Evolutionary conservation across 2,888 invertebrate species (phyloP).

Genomic region (Drosophila conformis): DNA sequence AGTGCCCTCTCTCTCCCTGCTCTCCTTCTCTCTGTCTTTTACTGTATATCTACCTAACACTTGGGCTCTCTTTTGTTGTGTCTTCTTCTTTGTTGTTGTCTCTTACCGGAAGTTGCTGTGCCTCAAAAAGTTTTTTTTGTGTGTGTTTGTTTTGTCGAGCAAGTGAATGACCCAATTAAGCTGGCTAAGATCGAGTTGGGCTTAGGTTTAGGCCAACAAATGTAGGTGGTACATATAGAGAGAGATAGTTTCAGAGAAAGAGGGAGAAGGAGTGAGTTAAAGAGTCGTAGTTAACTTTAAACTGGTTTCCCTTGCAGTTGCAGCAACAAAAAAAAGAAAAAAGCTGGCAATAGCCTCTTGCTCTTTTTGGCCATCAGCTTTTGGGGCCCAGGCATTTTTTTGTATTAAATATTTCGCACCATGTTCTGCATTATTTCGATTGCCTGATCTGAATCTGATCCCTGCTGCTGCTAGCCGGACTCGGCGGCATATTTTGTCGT

Average conservation of each 20-base stretch:
- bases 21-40: slow-evolving; percentile 7
- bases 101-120: slow-evolving; percentile 57
- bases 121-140: slow-evolving; percentile 28
- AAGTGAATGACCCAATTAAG: slow-evolving; percentile 79
- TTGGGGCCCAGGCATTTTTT: slow-evolving; percentile 53
- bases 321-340: slow-evolving; percentile 34
- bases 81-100: slow-evolving; percentile 18
- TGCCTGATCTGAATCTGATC: slow-evolving; percentile 46
- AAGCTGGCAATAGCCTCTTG: slow-evolving; percentile 25
- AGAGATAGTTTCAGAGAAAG: slow-evolving; percentile 7
- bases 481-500: slow-evolving; percentile 74
- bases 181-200: slow-evolving; percentile 54
- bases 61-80: slow-evolving; percentile 15
- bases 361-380: slow-evolving; percentile 33
- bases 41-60: slow-evolving; percentile 16
- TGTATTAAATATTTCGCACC: slow-evolving; percentile 80
- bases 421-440: slow-evolving; percentile 80
- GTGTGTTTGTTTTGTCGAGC: slow-evolving; percentile 49
- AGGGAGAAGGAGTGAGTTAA: slow-evolving; percentile 12
- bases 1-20: not conserved
- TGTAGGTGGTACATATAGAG: slow-evolving; percentile 49
- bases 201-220: slow-evolving; percentile 54
- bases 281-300: slow-evolving; percentile 46
- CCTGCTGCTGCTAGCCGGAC: slow-evolving; percentile 32
- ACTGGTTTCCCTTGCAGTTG: slow-evolving; percentile 67